Evolutionary conservation across 2,113 vertebrate species (phyloP), one percentile per base, ranked within the genome.

Genomic region (Epinephelus moara): DNA sequence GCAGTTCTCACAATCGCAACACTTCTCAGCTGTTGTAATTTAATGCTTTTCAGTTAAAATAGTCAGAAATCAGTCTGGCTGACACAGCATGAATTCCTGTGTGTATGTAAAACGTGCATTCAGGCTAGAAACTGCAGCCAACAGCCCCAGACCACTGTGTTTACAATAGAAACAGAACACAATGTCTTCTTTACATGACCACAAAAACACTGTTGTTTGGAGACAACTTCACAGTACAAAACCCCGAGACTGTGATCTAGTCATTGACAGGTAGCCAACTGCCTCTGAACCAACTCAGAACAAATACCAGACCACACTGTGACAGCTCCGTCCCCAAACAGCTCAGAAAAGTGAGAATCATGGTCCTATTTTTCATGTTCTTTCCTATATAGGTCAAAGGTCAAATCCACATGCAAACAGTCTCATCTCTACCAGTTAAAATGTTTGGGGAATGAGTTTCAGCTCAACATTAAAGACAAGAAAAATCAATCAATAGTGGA

Each of bases 131-230:
- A 19, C n/a, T 61, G 25, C 62, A 70, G 18, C n/a, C 33, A 60
- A 50, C 25, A 68, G 40, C 2, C 53, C 4, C 17, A 57, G 45
- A 70, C 62, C 2, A 6, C 37, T 55, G 42, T 79, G 53, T 92
- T 92, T 86, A 80, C 66, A 59, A 15, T 78, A 70, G 56, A 82
- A 89, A 90, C 70, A 90, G 14, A 69, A 30, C n/a, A 86, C 61
- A 82, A 52, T 25, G 42, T 4, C 64, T 13, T 62, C 59, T 85
- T 88, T 75, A 77, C 56, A 73, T 52, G 72, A 81, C 52, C 56
- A 77, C 33, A 57, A 68, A 77, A 64, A 84, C 57, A 75, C 27
- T 18, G 55, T 14, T 82, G 66, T 80, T 81, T 70, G 19, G 23
- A 75, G 66, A 85, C 63, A 79, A 87, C 64, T 27, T 59, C 17